Evolutionary conservation across 2,888 invertebrate species (phyloP).

Genomic region (Drosophila antonietae): DNA sequence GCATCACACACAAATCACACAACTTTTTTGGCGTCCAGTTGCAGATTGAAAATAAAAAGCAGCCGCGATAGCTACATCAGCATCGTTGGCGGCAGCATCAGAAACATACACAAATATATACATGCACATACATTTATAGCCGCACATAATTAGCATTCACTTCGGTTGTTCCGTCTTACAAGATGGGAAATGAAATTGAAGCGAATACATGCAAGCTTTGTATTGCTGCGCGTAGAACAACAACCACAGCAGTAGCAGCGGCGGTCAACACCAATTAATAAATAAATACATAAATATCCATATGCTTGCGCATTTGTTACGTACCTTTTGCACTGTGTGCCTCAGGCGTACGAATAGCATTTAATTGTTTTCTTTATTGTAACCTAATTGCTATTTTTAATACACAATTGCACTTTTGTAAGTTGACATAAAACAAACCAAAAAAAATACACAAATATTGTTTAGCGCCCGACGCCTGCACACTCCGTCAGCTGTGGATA

Average conservation of each 20-base stretch:
- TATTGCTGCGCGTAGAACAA: slow-evolving; percentile 4
- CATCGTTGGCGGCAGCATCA: slow-evolving; percentile 28
- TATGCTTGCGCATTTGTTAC: slow-evolving; percentile 21
- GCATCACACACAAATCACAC: slow-evolving; percentile 26
- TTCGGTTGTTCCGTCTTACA: slow-evolving; percentile 22
- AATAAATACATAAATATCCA: slow-evolving; percentile 13
- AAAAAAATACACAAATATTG: slow-evolving; percentile 29
- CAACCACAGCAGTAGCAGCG: slow-evolving; percentile 7
- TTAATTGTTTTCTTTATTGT: slow-evolving; percentile 20
- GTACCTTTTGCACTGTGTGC: slow-evolving; percentile 31
- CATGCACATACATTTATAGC: slow-evolving; percentile 7
- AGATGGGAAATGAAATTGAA: slow-evolving; percentile 11
- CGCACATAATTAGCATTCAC: slow-evolving; percentile 31
- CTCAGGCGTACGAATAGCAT: slow-evolving; percentile 20
- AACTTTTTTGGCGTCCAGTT: slow-evolving; percentile 41
- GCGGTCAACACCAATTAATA: slow-evolving; percentile 18
- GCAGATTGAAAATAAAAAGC: slow-evolving; percentile 35
- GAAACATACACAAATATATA: slow-evolving; percentile 8
- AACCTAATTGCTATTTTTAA: slow-evolving; percentile 45
- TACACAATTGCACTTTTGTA: slow-evolving; percentile 42
- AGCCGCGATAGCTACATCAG: neutral
- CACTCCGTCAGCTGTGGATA: slow-evolving; percentile 48
- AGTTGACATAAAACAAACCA: slow-evolving; percentile 24
- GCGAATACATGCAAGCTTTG: slow-evolving; percentile 10
- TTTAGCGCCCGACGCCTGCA: slow-evolving; percentile 32